phyloP scores from a whole-genome alignment of 2,888 invertebrate species.

The Graphium colonna region DNA sequence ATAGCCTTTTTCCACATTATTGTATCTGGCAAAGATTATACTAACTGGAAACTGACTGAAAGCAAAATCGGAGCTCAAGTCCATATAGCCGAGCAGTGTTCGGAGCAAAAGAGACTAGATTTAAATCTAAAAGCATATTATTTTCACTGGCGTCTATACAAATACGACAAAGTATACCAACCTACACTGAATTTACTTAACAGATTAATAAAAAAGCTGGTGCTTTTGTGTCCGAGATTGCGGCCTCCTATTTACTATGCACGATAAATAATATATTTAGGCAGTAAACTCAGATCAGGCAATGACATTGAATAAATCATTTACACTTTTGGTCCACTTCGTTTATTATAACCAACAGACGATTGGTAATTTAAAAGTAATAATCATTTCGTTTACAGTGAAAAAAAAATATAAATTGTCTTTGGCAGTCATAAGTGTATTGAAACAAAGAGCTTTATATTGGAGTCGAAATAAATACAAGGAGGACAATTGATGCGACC shows the following conservation, averaged over 20 bases:
- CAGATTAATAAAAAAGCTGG: conserved; percentile 15
- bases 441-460: no score
- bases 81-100: no score
- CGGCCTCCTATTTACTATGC: conserved; percentile 17
- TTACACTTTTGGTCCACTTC: conserved; percentile 8
- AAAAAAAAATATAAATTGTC: no score
- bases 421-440: no score
- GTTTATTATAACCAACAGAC: conserved; percentile 11
- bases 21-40: no score
- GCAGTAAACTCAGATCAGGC: conserved; percentile 10
- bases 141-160: conserved; percentile 10
- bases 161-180: conserved; percentile 17
- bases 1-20: no score
- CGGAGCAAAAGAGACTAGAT: no score
- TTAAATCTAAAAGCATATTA: conserved; percentile 18
- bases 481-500: no score
- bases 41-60: no score
- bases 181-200: conserved; percentile 14
- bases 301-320: conserved; percentile 15
- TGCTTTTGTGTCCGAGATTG: conserved; percentile 21
- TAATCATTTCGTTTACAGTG: no score
- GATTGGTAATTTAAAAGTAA: conserved; percentile 17
- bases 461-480: no score
- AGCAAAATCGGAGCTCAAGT: no score
- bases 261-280: conserved; percentile 18